Evolutionary conservation across 2,888 invertebrate species (phyloP).

Genomic region (Labia minor): DNA sequence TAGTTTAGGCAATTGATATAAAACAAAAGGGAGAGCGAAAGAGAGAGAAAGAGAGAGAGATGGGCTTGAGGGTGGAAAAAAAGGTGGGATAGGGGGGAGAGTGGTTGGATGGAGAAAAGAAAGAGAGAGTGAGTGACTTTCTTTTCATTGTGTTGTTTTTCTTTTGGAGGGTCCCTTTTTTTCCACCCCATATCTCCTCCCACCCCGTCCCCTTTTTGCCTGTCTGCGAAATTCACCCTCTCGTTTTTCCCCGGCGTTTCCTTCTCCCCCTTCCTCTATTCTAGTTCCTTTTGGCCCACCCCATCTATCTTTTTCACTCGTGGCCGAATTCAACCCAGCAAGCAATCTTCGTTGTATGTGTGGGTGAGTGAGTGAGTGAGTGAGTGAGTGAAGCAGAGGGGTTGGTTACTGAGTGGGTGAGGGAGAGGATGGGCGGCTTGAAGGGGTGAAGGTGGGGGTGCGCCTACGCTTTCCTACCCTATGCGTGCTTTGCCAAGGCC

Average conservation of each 20-base stretch:
- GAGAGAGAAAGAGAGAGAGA: slow-evolving; percentile 29
- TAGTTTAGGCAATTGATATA: slow-evolving; percentile 7
- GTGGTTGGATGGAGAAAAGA: slow-evolving; percentile 26
- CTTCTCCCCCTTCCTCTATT: not conserved
- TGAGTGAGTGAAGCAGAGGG: slow-evolving; percentile 25
- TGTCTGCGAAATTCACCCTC: slow-evolving; percentile 13
- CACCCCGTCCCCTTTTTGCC: not conserved
- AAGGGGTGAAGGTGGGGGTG: slow-evolving; percentile 37
- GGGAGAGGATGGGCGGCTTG: slow-evolving; percentile 36
- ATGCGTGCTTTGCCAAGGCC: not conserved
- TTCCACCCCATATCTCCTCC: not conserved
- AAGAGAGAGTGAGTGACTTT: slow-evolving; percentile 26
- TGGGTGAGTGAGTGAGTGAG: not conserved
- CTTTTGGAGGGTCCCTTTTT: slow-evolving; percentile 5
- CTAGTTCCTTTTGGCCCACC: slow-evolving; percentile 3
- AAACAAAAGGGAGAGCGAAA: slow-evolving; percentile 29
- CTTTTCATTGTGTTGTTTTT: slow-evolving; percentile 13
- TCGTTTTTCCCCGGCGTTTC: not conserved
- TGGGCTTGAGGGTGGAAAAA: slow-evolving; percentile 24
- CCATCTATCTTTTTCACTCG: slow-evolving; percentile 13
- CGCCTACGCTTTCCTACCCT: slow-evolving; percentile 35
- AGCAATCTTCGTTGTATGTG: not conserved
- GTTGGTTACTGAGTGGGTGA: not conserved
- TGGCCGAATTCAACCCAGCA: slow-evolving; percentile 5
- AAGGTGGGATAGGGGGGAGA: slow-evolving; percentile 20